Percentiles rank a stretch among this genome's conserved stretches.
phyloP scores from a whole-genome alignment of 2,797 vertebrate species.

The Leptoclinus maculatus region DNA sequence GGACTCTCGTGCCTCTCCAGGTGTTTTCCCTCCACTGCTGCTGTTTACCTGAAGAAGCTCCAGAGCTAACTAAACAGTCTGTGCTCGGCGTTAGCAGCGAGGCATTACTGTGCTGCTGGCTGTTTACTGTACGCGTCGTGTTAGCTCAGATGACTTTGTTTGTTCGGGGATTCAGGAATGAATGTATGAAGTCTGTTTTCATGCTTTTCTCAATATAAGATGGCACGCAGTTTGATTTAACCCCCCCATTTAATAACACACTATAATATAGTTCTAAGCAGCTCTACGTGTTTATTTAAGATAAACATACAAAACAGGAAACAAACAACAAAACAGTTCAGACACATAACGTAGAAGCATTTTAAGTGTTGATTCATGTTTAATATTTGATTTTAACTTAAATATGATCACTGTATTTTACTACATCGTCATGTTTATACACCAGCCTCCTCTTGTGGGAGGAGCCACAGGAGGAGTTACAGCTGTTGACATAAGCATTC shows the following conservation, averaged over 20 bases:
- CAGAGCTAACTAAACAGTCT: constrained; percentile 19
- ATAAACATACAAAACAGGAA: background rate
- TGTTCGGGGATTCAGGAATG: background rate
- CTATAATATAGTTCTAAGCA: background rate
- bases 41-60: constrained; percentile 48
- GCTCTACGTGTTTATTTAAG: background rate
- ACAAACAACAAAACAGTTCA: background rate
- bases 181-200: background rate
- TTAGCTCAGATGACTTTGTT: background rate
- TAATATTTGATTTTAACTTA: background rate
- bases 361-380: background rate
- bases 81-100: background rate
- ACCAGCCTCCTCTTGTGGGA: background rate
- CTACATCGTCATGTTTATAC: background rate
- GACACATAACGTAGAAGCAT: background rate
- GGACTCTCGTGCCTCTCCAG: constrained; percentile 22
- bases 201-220: background rate
- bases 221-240: background rate
- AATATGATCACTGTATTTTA: background rate
- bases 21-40: background rate
- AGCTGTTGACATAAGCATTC: background rate
- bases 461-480: background rate
- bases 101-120: background rate
- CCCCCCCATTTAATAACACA: background rate
- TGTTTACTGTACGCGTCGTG: background rate